Evolutionary conservation across 2,888 invertebrate species (phyloP), one percentile per base, ranked within the genome.

Genomic region (Drosophila flavopinicola): DNA sequence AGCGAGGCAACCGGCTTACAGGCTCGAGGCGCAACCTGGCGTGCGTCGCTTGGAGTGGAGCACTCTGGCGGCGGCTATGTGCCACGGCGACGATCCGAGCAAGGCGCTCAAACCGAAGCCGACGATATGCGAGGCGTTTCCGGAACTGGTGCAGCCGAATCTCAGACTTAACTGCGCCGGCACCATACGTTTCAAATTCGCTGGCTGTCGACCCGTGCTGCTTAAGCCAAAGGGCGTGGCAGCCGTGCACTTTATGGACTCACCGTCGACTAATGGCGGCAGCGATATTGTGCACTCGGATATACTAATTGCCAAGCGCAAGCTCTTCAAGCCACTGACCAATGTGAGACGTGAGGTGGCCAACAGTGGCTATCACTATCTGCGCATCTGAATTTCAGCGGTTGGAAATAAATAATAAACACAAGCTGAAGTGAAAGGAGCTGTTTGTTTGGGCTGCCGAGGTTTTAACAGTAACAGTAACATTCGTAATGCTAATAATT

Each of bases 111-210:
- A 75, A 2, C 85, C 85, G 0, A 88, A 87, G 44, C 83, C 87
- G 3, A 58, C 71, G 1, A 49, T 88, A 1, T 33, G 61, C 2
- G 89, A 89, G 3, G 68, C 78, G 1, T 89, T 89, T 59, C 90
- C 89, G 0, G 68, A 89, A 0, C 60, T 86, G 3, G 69, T 76
- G 27, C 53, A 68, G 6, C 88, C 88, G 1, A 89, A 90, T 80
- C 64, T 88, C 0, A 65, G 83, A 10, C 61, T 84, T 2, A 89
- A 89, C 57, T 88, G 89, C 47, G 69, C 84, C 0, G 89, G 90
- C 17, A 85, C 67, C 32, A 90, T 91, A 60, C 88, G 90, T n/a
- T 90, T 91, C 29, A 91, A 90, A 65, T 91, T 89, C 47, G 83
- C 90, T 3, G 90, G 91, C 11, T 89, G 90, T 38, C 84, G 90